Percentiles rank a stretch among this genome's conserved stretches.
Conservation (phyloP, 2,113 vertebrate species). For the Anguilla japonica region DNA sequence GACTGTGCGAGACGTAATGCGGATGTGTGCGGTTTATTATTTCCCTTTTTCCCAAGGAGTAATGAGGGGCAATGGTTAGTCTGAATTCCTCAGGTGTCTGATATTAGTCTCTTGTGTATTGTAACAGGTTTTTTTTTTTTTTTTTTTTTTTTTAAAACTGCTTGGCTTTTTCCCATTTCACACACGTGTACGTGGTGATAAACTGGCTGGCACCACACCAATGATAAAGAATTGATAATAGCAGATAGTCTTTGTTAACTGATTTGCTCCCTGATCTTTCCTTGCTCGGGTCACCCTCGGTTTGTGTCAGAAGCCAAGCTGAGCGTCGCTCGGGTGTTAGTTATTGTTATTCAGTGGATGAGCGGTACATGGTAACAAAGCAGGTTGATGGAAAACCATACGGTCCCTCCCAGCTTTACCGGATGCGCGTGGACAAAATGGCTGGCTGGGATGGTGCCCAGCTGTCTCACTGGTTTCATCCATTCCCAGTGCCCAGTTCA, state of each 20-base stretch:
- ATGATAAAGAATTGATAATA: conserved; percentile 12
- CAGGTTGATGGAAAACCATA: not conserved
- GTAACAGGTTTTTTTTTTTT: not conserved
- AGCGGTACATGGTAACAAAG: not conserved
- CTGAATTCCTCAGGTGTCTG: conserved; percentile 12
- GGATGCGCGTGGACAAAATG: not conserved
- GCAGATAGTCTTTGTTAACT: not conserved
- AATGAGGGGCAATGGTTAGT: not conserved
- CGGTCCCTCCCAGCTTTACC: not conserved
- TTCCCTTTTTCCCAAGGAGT: conserved; percentile 22
- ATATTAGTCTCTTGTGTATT: not conserved
- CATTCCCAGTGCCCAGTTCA: not conserved
- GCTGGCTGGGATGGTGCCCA: not conserved
- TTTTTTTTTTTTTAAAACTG: not conserved
- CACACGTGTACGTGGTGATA: not conserved
- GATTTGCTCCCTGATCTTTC: not conserved
- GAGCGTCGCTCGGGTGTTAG: not conserved
- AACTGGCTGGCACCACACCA: not conserved
- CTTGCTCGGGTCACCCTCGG: not conserved
- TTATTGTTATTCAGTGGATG: not conserved
- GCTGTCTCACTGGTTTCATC: not conserved
- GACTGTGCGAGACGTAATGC: not conserved
- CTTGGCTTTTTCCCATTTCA: not conserved
- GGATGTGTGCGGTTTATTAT: conserved; percentile 13
- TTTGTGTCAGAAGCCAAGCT: not conserved